Percentiles rank a stretch among this genome's conserved stretches.
These are phyloP conservation scores for Aegotheles bennettii DNA, from an alignment of 2,113 vertebrate species.

Conservation along the genomic window DNA sequence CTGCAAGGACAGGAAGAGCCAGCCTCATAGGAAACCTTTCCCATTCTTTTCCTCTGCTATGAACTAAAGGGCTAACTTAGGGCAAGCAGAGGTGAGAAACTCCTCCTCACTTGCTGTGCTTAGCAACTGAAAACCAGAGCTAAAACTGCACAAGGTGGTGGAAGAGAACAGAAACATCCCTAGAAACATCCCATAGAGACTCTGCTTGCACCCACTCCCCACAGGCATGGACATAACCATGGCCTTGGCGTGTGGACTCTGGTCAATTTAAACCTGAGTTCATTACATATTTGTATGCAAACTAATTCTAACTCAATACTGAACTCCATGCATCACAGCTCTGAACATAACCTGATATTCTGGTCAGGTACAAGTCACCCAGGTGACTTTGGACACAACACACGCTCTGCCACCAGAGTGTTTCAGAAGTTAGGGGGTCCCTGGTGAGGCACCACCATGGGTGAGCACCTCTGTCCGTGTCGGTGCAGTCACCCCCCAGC, in stretches of 20 bases:
- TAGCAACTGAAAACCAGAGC: background rate
- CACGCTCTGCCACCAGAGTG: background rate
- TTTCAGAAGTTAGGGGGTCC: background rate
- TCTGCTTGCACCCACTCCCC: background rate
- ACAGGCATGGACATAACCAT: fast-evolving
- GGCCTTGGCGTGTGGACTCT: background rate
- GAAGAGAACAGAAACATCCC: background rate
- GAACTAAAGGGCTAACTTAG: background rate
- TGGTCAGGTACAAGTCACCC: background rate
- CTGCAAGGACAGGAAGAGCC: background rate
- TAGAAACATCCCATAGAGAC: background rate
- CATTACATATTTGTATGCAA: background rate
- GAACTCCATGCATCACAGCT: background rate
- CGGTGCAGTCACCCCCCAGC: background rate
- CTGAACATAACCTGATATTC: background rate
- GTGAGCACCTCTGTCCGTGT: background rate
- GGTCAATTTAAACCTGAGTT: background rate
- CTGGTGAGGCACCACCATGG: background rate
- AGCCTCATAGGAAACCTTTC: background rate
- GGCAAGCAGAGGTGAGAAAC: background rate
- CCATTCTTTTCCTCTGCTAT: background rate
- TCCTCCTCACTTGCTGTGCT: background rate
- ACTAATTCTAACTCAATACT: background rate
- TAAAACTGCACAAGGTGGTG: background rate
- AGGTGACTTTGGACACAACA: background rate